Percentiles rank a stretch among this genome's conserved stretches.
Evolutionary conservation across 2,113 vertebrate genomes (phyloP).

Genomic region (Cariama cristata): DNA sequence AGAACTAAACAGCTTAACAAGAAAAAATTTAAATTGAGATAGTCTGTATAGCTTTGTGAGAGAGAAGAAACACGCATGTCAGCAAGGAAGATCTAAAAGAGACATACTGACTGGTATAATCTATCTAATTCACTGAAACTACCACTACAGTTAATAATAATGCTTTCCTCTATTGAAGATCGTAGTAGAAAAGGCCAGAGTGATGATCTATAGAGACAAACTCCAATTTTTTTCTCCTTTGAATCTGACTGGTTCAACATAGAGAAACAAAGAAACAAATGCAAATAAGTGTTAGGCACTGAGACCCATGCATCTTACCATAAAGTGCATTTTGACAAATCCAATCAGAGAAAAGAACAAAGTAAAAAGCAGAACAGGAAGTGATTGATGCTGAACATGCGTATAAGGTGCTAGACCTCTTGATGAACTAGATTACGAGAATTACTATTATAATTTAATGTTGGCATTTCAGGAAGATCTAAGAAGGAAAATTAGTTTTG

Average conservation of each 20-base stretch:
- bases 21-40: background rate
- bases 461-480: background rate
- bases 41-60: background rate
- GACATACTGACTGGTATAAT: background rate
- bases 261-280: background rate
- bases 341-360: background rate
- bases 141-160: background rate
- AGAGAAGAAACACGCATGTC: background rate
- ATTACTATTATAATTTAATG: background rate
- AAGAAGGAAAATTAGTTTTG: background rate
- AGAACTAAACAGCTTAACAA: background rate
- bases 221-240: background rate
- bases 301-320: background rate
- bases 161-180: background rate
- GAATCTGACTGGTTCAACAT: background rate
- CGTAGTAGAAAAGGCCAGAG: background rate
- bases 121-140: background rate
- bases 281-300: background rate
- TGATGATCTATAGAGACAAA: background rate
- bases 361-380: background rate
- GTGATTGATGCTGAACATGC: background rate
- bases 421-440: background rate
- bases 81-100: background rate
- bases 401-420: background rate
- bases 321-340: background rate